These are phyloP conservation scores for Lasiurus cinereus DNA, from an alignment of 2,113 vertebrate species.

Conservation along the genomic window DNA sequence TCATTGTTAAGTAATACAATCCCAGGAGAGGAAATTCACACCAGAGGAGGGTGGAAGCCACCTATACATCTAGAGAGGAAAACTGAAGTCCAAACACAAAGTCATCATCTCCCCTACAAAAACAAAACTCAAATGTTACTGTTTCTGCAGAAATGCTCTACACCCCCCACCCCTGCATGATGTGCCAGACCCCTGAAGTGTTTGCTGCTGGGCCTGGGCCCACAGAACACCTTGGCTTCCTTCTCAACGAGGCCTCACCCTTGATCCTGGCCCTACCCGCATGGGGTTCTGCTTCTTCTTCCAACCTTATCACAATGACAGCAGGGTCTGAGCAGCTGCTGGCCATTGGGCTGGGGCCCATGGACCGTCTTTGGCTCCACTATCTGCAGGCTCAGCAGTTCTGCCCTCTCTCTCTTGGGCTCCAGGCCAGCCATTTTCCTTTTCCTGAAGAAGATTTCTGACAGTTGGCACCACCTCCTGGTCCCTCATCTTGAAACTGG, in stretches of 20 bases:
- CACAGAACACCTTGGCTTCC: neutral
- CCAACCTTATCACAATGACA: neutral
- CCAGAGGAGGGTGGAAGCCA: neutral
- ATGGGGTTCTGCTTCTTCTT: neutral
- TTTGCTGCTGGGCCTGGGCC: neutral
- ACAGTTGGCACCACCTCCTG: neutral
- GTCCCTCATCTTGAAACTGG: neutral
- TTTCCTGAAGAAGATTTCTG: neutral
- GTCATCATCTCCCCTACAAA: neutral
- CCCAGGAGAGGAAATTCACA: neutral
- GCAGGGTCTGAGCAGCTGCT: neutral
- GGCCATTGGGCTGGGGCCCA: neutral
- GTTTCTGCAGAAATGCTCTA: neutral
- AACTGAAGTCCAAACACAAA: neutral
- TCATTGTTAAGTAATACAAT: neutral
- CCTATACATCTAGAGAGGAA: neutral
- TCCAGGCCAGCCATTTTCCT: neutral
- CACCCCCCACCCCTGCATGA: accelerated
- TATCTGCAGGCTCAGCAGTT: neutral
- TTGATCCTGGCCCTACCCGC: neutral
- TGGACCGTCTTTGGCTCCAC: accelerated
- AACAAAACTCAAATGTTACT: neutral
- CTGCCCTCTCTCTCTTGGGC: neutral
- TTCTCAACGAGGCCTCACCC: too few species aligned
- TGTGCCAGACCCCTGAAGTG: neutral